These are phyloP conservation scores for Zaprionus lachaisei DNA, from an alignment of 1,140 invertebrate genomes.

Conservation along the genomic window DNA sequence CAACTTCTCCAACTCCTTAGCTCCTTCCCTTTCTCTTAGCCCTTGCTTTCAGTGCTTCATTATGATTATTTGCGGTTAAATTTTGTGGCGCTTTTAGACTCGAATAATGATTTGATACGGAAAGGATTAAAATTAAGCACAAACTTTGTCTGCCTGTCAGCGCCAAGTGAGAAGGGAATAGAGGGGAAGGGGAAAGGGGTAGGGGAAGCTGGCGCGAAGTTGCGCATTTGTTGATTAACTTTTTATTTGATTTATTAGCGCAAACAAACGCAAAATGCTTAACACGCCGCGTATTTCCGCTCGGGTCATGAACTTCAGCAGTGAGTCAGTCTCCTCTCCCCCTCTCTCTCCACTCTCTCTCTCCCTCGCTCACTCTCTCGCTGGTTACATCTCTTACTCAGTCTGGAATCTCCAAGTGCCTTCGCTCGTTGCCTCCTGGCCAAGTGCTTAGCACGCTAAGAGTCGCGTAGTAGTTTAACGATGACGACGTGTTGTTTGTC, in stretches of 20 bases:
- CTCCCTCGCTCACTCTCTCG: not conserved
- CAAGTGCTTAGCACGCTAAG: conserved; percentile 75
- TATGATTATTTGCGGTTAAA: conserved; percentile 84
- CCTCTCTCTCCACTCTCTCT: not conserved
- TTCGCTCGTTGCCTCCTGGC: conserved; percentile 8
- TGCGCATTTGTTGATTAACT: conserved; percentile 77
- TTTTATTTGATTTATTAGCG: conserved; percentile 79
- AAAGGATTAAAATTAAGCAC: conserved; percentile 83
- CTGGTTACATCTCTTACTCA: not conserved
- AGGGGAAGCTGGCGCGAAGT: conserved; percentile 1
- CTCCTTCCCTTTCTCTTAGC: not conserved
- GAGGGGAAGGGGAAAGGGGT: not conserved
- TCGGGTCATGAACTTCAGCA: conserved; percentile 66
- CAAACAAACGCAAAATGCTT: conserved; percentile 62
- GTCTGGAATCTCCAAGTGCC: conserved; percentile 18
- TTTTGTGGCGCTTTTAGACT: conserved; percentile 69
- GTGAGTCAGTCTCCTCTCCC: conserved; percentile 28
- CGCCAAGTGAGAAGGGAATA: not conserved
- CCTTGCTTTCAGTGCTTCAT: conserved; percentile 57
- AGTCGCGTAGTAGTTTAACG: conserved; percentile 80
- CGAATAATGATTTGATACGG: conserved; percentile 75
- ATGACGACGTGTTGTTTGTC: conserved; percentile 72
- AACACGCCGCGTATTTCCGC: conserved; percentile 48
- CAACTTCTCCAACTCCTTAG: not conserved
- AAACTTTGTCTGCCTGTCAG: conserved; percentile 61